Evolutionary conservation across 1,140 invertebrate genomes (phyloP), one percentile per base, ranked within the genome.

Genomic region (Ceratoteleas bidentatus): DNA sequence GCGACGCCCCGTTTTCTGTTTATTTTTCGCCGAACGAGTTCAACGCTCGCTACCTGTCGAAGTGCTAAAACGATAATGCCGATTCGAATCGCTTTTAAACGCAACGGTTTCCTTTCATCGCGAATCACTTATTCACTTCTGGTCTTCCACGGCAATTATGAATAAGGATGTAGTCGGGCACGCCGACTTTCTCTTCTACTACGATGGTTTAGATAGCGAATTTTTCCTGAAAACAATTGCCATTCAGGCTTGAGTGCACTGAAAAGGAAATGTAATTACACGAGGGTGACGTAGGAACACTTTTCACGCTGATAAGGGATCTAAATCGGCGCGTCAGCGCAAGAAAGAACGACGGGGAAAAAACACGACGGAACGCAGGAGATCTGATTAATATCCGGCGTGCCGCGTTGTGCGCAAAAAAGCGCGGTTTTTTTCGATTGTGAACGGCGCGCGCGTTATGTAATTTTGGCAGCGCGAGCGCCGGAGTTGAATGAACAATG

Each of bases 71-170:
- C 54, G 75, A 75, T 66, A 60, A 69, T 47, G 40, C 70, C 80
- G 62, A 69, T 68, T 72, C 15, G 16, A 68, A 66, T 83, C 65
- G 75, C 53, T 24, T 40, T 61, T 53, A 65, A 66, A 61, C 36
- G 58, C 36, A 66, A 61, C 57, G 73, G 80, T 74, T 82, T 74
- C 52, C 70, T 83, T 77, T 74, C 74, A 65, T 78, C 65, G 75
- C 45, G 69, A 78, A 69, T 83, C 74, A 70, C 61, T 83, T 76
- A 75, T 83, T 80, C 72, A 60, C 76, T 83, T 65, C 76, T 73
- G 75, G 75, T 83, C 81, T 83, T 83, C 76, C 72, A 77, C 72
- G 72, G 49, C 66, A 83, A 83, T 83, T 80, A 83, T 76, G 65
- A 83, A 75, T 76, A 76, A 79, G 72, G 76, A 83, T 80, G 72